Evolutionary conservation across 2,113 vertebrate genomes (phyloP).

Genomic region (Regulus satrapa): DNA sequence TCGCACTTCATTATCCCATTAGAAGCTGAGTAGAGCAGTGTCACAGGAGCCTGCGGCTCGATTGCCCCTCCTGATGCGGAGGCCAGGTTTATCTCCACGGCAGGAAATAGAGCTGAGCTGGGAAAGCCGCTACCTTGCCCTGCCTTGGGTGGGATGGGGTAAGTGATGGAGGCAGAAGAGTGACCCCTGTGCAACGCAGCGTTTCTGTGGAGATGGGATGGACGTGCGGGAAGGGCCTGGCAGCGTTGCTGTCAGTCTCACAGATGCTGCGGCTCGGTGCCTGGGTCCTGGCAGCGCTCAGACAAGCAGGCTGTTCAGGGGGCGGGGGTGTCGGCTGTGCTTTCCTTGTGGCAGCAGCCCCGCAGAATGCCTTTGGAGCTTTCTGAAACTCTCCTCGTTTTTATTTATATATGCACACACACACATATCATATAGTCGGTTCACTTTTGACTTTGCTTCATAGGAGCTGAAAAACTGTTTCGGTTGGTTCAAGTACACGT

Average conservation of each 20-base stretch:
- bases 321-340: accelerated
- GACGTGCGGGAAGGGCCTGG: accelerated
- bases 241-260: accelerated
- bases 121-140: background rate
- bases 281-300: background rate
- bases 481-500: background rate
- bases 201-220: background rate
- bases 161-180: accelerated
- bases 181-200: background rate
- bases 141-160: background rate
- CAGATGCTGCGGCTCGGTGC: accelerated
- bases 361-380: background rate
- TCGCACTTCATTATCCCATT: background rate
- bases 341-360: background rate
- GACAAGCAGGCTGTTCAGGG: background rate
- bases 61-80: accelerated
- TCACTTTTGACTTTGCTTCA: background rate
- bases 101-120: background rate
- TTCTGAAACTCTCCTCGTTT: background rate
- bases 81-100: accelerated
- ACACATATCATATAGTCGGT: background rate
- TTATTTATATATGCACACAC: background rate
- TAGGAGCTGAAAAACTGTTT: background rate
- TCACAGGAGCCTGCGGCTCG: background rate
- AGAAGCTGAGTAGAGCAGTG: background rate